Base-by-base conservation (phyloP, 2,888 invertebrate species). In the Lacanobia wlatinum region DNA sequence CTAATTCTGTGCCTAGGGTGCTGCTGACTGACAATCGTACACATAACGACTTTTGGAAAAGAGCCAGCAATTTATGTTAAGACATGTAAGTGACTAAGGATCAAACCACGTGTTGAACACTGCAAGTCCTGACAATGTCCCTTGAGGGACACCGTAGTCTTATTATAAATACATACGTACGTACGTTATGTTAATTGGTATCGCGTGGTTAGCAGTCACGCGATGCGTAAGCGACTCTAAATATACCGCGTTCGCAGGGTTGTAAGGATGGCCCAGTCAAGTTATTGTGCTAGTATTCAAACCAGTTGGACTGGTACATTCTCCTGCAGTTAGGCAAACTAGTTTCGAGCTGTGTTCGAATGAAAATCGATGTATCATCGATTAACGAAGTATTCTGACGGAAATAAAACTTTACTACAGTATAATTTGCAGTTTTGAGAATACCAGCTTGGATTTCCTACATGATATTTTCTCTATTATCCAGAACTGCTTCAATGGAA, bases 161-260 rank as follows among this genome's bases (percentile, higher is more conserved):
- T 40, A 38, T 62, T 55, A 18, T 34, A 9, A 9, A 23, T 60
- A 61, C n/a, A 34, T 43, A 38, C 6, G 9, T 21, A 56, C 38
- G 53, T 56, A 63, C n/a, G 53, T 40, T 61, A 80, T 80, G 68
- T 63, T 77, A 82, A 82, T 72, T 68, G 50, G 40, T 23, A 63
- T 55, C 69, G 70, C 50, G 52, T 63, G 59, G 58, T 72, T 63
- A 53, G 52, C 59, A 69, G 69, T 80, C 82, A 79, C 64, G 61
- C 67, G 69, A 77, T 66, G 82, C 71, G 72, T 56, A 59, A 43
- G 72, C 68, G 66, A 1, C 34, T 40, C 65, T 68, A 43, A 48
- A 58, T 43, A 53, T 62, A 59, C 7, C 50, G n/a, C 38, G 50
- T 63, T 70, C 38, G 69, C 38, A 55, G 71, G 58, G 23, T 43